Evolutionary conservation across 2,797 vertebrate species (phyloP).

Genomic region (Scolopax rusticola): DNA sequence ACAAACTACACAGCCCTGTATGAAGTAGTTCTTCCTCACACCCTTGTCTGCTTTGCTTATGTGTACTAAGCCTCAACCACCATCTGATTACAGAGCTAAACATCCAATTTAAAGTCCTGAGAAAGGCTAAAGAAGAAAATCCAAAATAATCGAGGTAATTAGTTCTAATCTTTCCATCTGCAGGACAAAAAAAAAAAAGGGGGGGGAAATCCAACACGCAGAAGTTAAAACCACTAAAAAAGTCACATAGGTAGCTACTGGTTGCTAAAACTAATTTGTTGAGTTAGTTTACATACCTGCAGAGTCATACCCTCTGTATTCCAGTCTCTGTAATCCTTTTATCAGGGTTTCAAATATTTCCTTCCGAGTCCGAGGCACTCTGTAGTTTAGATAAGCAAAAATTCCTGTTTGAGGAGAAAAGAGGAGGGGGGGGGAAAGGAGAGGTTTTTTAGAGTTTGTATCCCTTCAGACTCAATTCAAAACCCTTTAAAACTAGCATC

Average conservation of each 20-base stretch:
- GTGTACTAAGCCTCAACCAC: neutral
- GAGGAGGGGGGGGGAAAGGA: neutral
- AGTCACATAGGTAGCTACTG: neutral
- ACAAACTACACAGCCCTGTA: neutral
- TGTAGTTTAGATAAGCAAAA: slow-evolving; percentile 97
- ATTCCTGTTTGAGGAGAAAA: slow-evolving; percentile 84
- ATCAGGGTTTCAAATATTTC: slow-evolving; percentile 93
- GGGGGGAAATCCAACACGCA: neutral
- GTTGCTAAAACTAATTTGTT: neutral
- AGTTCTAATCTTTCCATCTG: neutral
- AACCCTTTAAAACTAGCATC: neutral
- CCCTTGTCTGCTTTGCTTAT: neutral
- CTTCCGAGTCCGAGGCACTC: slow-evolving; percentile 91
- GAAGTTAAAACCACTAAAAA: neutral
- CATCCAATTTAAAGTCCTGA: neutral
- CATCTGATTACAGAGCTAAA: neutral
- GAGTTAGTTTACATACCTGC: slow-evolving; percentile 84
- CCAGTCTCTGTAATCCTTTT: slow-evolving; percentile 93
- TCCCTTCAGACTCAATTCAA: neutral
- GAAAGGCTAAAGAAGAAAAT: neutral
- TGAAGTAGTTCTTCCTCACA: neutral
- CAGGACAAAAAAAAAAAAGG: neutral
- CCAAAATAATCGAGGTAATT: neutral
- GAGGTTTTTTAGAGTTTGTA: neutral
- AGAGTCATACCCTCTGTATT: slow-evolving; percentile 98